These are phyloP conservation scores for Daubentonia madagascariensis DNA, from an alignment of 2,113 vertebrate species.

Conservation along the genomic window DNA sequence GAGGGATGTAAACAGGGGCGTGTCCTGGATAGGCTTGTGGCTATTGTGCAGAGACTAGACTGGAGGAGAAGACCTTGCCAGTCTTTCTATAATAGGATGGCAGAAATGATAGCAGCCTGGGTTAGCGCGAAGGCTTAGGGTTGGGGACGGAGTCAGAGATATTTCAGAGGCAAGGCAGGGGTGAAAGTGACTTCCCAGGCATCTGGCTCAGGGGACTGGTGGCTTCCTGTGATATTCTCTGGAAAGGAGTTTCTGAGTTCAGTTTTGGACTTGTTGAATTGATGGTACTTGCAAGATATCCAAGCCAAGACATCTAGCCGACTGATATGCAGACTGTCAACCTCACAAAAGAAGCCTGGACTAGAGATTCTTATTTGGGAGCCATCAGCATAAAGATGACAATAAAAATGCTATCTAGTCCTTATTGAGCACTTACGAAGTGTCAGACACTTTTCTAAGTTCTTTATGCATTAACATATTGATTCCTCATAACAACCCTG, in stretches of 20 bases:
- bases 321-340: background rate
- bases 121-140: rapidly evolving
- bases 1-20: background rate
- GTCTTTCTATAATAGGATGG: background rate
- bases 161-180: background rate
- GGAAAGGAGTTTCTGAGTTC: background rate
- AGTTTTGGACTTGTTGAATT: background rate
- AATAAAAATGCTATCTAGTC: background rate
- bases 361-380: background rate
- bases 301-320: background rate
- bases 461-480: background rate
- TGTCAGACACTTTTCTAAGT: background rate
- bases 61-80: background rate
- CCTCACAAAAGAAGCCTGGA: background rate
- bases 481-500: background rate
- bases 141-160: background rate
- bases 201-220: background rate
- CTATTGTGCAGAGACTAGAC: background rate
- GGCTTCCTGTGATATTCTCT: background rate
- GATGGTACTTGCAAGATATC: background rate
- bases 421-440: background rate
- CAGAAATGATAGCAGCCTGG: background rate
- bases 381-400: background rate
- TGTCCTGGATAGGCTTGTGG: background rate
- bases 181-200: background rate